phyloP scores from a whole-genome alignment of 1,140 invertebrate genomes.

The Hycleus phaleratus region DNA sequence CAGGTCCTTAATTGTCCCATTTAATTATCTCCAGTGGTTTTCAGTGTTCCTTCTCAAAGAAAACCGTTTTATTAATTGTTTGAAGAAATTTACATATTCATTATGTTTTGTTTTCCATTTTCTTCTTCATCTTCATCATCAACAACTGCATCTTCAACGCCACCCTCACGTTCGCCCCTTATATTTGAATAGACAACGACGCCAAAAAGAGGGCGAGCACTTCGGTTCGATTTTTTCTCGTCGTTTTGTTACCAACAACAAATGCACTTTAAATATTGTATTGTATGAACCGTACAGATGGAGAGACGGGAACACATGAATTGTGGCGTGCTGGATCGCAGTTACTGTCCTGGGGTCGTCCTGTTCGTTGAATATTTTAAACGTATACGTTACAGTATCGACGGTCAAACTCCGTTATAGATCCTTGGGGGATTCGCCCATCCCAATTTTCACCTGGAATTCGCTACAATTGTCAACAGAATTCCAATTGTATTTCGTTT shows the following conservation, averaged over 20 bases:
- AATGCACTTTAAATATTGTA: constrained; percentile 14
- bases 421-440: neutral
- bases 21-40: constrained; percentile 4
- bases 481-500: constrained; percentile 1
- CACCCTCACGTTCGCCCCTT: too few relatives aligned
- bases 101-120: neutral
- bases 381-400: constrained; percentile 8
- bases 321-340: constrained; percentile 11
- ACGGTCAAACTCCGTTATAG: constrained; percentile 14
- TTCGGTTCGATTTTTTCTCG: too few relatives aligned
- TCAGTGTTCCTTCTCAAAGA: too few relatives aligned
- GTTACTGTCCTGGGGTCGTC: constrained; percentile 12
- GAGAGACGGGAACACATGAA: constrained; percentile 6
- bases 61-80: neutral
- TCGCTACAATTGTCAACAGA: constrained; percentile 3
- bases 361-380: constrained; percentile 12
- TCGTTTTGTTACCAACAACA: neutral
- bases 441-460: constrained; percentile 7
- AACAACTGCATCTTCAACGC: too few relatives aligned
- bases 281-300: constrained; percentile 3
- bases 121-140: too few relatives aligned
- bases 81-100: constrained; percentile 10
- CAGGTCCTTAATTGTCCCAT: constrained; percentile 11
- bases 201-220: too few relatives aligned
- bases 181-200: too few relatives aligned